Evolutionary conservation across 30 jellyfish, hydroid and myxozoan genomes (phyloP).

Genomic region (Phacellophora camtschatica): DNA sequence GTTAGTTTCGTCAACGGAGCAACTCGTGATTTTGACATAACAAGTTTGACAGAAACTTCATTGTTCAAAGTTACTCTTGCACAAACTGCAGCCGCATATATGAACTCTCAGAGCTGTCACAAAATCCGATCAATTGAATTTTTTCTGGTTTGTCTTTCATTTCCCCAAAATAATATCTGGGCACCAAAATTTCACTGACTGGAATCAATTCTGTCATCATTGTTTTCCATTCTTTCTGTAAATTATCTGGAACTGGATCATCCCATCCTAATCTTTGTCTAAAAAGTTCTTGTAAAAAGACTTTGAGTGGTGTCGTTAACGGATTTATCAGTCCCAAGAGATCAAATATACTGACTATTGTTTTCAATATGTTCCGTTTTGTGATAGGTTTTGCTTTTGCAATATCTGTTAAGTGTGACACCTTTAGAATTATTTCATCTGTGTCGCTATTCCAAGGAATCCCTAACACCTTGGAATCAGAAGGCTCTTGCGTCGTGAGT

Average conservation of each 20-base stretch:
- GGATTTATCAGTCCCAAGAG: conserved; percentile 26
- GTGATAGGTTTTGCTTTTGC: not conserved
- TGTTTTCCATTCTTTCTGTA: not conserved
- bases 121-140: not conserved
- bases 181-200: not conserved
- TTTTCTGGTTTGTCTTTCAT: not conserved
- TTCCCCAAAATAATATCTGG: not conserved
- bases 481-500: not conserved
- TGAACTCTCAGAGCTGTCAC: not conserved
- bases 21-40: conserved; percentile 1
- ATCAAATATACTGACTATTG: conserved; percentile 10
- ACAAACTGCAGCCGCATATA: not conserved
- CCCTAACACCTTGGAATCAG: conserved; percentile 44
- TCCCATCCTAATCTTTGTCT: not conserved
- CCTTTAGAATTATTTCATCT: not conserved
- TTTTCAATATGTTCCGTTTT: not conserved
- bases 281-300: conserved; percentile 1
- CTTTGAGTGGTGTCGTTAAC: not conserved
- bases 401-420: not conserved
- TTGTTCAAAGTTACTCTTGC: not conserved
- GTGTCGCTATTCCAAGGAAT: conserved; percentile 30
- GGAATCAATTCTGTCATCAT: not conserved
- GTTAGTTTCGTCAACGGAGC: conserved; percentile 2
- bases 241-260: not conserved
- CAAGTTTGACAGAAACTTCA: not conserved